These are phyloP conservation scores for Phalacrocorax carbo DNA, from an alignment of 2,113 vertebrate genomes.

Conservation along the genomic window DNA sequence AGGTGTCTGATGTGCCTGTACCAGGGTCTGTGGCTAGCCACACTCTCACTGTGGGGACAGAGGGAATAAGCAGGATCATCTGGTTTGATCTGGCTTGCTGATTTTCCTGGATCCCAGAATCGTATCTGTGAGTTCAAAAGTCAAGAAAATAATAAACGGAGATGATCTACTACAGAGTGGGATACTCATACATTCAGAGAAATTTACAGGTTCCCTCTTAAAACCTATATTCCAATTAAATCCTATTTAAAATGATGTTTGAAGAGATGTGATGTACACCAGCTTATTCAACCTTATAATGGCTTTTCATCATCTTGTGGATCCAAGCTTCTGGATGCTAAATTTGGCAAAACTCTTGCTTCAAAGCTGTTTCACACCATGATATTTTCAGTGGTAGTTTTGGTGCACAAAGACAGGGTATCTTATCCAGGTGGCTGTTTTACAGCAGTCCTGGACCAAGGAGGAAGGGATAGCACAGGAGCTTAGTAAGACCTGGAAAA, in stretches of 20 bases:
- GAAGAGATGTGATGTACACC: not conserved
- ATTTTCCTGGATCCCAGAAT: not conserved
- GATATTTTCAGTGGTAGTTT: not conserved
- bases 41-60: not conserved
- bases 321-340: not conserved
- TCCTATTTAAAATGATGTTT: not conserved
- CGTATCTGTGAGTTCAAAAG: not conserved
- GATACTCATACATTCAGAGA: not conserved
- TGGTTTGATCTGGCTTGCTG: not conserved
- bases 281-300: not conserved
- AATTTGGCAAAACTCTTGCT: not conserved
- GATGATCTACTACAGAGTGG: not conserved
- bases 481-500: not conserved
- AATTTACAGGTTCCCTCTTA: not conserved
- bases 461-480: not conserved
- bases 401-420: not conserved
- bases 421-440: not conserved
- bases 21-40: not conserved
- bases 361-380: not conserved
- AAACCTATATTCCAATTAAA: not conserved
- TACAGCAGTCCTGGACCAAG: not conserved
- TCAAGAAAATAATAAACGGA: not conserved
- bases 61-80: not conserved
- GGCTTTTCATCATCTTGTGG: not conserved
- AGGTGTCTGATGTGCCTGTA: fast-evolving